A percentile compares a stretch with the other conserved stretches of the same genome.
These are phyloP conservation scores for Malaclemys terrapin DNA, from an alignment of 2,113 vertebrate genomes.

Conservation along the genomic window DNA sequence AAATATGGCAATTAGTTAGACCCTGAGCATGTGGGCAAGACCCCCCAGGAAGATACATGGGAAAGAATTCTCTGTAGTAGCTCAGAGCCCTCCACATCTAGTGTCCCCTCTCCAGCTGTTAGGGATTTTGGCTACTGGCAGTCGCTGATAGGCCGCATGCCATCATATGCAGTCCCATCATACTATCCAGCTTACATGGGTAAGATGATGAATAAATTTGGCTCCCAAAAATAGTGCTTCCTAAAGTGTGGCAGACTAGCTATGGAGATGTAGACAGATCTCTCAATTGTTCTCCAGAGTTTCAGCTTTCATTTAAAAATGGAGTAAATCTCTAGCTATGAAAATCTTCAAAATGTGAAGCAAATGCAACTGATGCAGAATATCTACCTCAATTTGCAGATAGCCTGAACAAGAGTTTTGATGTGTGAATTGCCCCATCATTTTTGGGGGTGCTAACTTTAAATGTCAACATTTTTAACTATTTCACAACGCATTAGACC, in stretches of 20 bases:
- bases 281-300: constrained; percentile 9
- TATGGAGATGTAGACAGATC: not conserved
- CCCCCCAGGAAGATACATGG: too few species aligned
- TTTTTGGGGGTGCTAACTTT: not conserved
- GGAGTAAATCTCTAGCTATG: not conserved
- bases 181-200: not conserved
- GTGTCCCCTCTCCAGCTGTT: too few species aligned
- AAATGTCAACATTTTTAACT: not conserved
- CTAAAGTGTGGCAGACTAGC: constrained; percentile 35
- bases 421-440: not conserved
- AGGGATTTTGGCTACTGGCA: not conserved
- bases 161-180: not conserved
- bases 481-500: not conserved
- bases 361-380: not conserved
- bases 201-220: constrained; percentile 34
- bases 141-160: too few species aligned
- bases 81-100: too few species aligned
- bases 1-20: too few species aligned
- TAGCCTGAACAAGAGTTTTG: not conserved
- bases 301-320: constrained; percentile 3
- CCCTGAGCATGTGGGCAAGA: too few species aligned
- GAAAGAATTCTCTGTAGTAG: too few species aligned
- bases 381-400: not conserved
- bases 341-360: not conserved
- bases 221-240: constrained; percentile 13